Conservation (phyloP, 2,888 invertebrate species). For the Hydropsyche betteni region DNA sequence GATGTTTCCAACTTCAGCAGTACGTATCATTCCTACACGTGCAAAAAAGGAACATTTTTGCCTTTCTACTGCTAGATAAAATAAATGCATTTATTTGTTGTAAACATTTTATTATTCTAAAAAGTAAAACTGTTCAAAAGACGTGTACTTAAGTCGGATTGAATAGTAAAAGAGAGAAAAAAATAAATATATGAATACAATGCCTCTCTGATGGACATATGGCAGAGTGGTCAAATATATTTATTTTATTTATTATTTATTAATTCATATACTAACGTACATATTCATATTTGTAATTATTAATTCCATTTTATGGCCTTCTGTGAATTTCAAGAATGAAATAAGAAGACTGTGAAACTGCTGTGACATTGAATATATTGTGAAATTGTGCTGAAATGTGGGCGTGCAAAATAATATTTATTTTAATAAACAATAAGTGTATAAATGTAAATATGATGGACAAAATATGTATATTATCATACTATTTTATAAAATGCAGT, state of each 20-base stretch:
- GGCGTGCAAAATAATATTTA: constrained; percentile 18
- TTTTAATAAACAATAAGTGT: constrained; percentile 20
- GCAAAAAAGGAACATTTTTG: constrained; percentile 80
- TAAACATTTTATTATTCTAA: neutral
- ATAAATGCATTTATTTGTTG: constrained; percentile 19
- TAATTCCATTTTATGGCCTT: neutral
- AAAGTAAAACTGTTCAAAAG: constrained; percentile 9
- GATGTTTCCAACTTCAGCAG: constrained; percentile 76
- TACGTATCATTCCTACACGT: constrained; percentile 80
- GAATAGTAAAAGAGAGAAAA: neutral
- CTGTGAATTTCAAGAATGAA: constrained; percentile 14
- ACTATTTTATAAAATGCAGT: constrained; percentile 4
- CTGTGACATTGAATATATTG: constrained; percentile 21
- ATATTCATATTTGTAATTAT: neutral
- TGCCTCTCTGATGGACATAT: neutral
- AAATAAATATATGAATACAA: no score
- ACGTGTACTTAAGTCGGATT: constrained; percentile 14
- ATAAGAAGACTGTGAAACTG: constrained; percentile 7
- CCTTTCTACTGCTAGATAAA: constrained; percentile 77
- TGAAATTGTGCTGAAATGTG: constrained; percentile 17
- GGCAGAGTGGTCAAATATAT: constrained; percentile 9
- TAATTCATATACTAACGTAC: constrained; percentile 2
- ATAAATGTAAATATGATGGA: constrained; percentile 27
- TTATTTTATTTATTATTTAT: constrained; percentile 27
- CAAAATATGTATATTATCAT: constrained; percentile 17